Evolutionary conservation across 2,888 invertebrate genomes (phyloP), one percentile per base, ranked within the genome.

Genomic region (Molorchus minor): DNA sequence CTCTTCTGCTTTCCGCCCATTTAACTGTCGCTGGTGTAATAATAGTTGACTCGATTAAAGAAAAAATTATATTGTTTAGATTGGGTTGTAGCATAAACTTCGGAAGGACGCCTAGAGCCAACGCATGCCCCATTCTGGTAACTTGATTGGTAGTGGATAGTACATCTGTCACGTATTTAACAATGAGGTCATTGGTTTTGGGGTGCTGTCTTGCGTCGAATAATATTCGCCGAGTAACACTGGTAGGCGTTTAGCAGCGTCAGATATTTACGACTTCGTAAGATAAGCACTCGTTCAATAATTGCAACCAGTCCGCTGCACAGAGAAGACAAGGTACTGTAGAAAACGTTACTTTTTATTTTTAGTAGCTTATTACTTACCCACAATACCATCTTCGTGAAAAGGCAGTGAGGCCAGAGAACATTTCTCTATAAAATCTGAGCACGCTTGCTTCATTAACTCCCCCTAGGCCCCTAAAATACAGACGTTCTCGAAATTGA

Each of bases 1-100:
- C 93, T 45, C 92, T 86, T 25, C 96, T 84, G n/a, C 91, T 88
- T 77, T 96, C 95, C 1, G 94, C 94, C 95, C 95, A 96, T 68
- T 90, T 89, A 25, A 82, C 79, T 5, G 90, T 88, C 0, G 78
- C 77, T 7, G 85, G 84, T 0, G 86, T 86, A 54, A 90, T 86
- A 62, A 80, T 81, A 0, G 87, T 83, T 60, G 90, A 88, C 4
- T 83, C 79, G 47, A 90, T 87, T 3, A 94, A 82, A 0, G 87
- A 84, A n/a, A 82, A 77, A 12, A 93, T 79, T 2, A 82, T 75
- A 2, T 81, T 74, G 1, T 88, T 80, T 66, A 87, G 84, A 62
- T 88, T 88, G n/a, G 70, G 62, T 13, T 80, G 75, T 4, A 93
- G 74, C 59, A 91, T 85, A 72, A 87, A 87, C 44, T 84, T 82